Conservation (phyloP, 1,140 invertebrate genomes). For the Neoseiulus cucumeris region DNA sequence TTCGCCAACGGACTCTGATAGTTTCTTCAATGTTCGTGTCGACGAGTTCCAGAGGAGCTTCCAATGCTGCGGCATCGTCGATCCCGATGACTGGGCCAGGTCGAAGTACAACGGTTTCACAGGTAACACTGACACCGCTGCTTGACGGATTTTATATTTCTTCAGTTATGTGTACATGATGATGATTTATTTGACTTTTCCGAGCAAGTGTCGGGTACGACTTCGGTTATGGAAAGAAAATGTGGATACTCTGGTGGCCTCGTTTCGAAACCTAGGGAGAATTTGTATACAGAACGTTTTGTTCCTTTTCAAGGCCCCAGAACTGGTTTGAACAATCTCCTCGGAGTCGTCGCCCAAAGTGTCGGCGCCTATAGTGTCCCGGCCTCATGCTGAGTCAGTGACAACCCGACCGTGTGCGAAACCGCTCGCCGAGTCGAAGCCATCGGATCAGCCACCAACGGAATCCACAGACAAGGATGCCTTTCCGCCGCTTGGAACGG, state of each 20-base stretch:
- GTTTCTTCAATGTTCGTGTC: not conserved
- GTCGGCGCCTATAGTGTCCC: not conserved
- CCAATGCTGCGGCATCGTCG: not conserved
- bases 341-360: not conserved
- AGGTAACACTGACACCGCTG: not conserved
- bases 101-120: constrained; percentile 7
- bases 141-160: no score
- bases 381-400: not conserved
- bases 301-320: not conserved
- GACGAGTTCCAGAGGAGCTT: not conserved
- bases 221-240: no score
- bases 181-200: no score
- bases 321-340: not conserved
- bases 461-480: not conserved
- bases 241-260: no score
- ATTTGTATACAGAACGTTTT: no score
- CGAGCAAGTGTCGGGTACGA: no score
- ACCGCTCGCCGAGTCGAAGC: not conserved
- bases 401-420: not conserved
- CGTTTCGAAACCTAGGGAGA: no score
- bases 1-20: not conserved
- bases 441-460: not conserved
- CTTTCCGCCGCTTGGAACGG: not conserved
- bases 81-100: not conserved
- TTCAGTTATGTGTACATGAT: not conserved